Evolutionary conservation across 2,113 vertebrate species (phyloP), one percentile per base, ranked within the genome.

Genomic region (Psittacara wagleri): DNA sequence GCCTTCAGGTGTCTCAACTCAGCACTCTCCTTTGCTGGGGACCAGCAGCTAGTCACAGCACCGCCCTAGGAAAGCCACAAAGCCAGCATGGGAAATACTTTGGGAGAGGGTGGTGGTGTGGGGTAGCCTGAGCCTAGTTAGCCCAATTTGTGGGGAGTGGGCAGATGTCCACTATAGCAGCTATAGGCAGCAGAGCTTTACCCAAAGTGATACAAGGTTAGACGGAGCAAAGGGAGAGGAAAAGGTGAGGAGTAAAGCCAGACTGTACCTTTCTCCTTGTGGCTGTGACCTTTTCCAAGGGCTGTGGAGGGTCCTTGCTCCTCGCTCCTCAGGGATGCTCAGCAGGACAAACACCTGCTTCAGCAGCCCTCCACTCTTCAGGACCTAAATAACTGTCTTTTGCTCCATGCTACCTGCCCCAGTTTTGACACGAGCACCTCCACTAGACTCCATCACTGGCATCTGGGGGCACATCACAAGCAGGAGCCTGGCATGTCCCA

Each of bases 391-490:
- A 9, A 7, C 27, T 69, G 55, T 35, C 48, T 52, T n/a, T 44
- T 80, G 61, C 23, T 61, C 20, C 6, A 6, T 2, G 1, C 66
- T 48, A 11, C 13, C 43, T 78, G n/a, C 33, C 68, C 37, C 1
- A 10, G 13, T 69, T 57, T 85, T 43, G 35, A 62, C 4, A 23
- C 0, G 0, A 49, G 27, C 23, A 17, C 23, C 83, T 74, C 64
- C n/a, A 17, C n/a, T 6, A 9, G 59, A 39, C 11, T 59, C 29
- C 64, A 35, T 81, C 48, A 37, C 64, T 0, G 0, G 33, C 27
- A 17, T 16, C 3, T 7, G 7, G 17, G 31, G 39, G 8, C n/a
- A 37, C 0, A 0, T 28, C 31, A 39, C n/a, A 49, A 80, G 69
- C 27, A 68, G 55, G n/a, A 90, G 48, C n/a, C 52, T 75, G 85